phyloP scores from a whole-genome alignment of 1,140 invertebrate species.

The Drosophila pandora region DNA sequence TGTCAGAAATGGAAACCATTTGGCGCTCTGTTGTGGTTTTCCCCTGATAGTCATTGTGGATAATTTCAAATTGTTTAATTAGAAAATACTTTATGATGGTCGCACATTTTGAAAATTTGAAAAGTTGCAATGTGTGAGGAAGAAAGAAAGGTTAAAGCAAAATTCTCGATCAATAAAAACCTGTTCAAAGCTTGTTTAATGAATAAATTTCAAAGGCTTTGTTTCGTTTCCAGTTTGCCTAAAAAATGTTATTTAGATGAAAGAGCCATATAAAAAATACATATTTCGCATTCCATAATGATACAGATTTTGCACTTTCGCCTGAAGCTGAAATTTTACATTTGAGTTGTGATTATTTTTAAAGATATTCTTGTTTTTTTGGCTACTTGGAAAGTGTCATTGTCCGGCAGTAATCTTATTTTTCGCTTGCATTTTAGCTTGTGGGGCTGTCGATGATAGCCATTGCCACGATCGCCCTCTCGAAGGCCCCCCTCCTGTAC shows the following conservation, averaged over 20 bases:
- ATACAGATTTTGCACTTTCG: too few species aligned
- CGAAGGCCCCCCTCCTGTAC: constrained; percentile 52
- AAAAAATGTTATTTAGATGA: background rate
- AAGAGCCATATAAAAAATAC: background rate
- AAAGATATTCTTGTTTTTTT: background rate
- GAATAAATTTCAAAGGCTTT: constrained; percentile 10
- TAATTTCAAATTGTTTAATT: constrained; percentile 18
- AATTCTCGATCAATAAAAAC: constrained; percentile 9
- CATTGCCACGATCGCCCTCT: constrained; percentile 47
- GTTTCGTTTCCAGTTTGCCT: background rate
- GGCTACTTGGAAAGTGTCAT: background rate
- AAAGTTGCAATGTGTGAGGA: background rate
- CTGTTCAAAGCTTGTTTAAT: constrained; percentile 12
- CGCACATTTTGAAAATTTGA: constrained; percentile 9
- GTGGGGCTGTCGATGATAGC: constrained; percentile 60
- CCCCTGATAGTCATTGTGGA: background rate
- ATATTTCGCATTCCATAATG: background rate
- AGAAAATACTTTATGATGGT: constrained; percentile 29
- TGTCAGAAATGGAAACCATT: constrained; percentile 38
- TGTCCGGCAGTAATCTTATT: constrained; percentile 1
- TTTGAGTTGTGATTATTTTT: background rate
- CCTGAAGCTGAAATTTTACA: too few species aligned
- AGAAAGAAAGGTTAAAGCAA: background rate
- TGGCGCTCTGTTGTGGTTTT: constrained; percentile 16
- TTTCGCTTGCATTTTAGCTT: constrained; percentile 31